Conservation (phyloP, 2,888 invertebrate species). For the Spatulosminthurus flaviceps region DNA sequence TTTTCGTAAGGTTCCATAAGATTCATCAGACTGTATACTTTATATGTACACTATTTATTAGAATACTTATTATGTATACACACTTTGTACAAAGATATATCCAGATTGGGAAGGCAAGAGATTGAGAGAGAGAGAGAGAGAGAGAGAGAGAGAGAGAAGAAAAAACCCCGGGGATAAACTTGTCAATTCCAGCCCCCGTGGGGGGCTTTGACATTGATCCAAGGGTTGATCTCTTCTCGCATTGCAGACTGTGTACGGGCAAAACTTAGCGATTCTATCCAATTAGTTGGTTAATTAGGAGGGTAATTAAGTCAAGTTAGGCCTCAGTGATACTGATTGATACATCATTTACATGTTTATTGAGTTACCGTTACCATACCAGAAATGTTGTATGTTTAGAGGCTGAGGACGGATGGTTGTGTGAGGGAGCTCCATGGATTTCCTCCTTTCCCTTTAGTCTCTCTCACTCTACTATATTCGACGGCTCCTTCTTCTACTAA, state of each 20-base stretch:
- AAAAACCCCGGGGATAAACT: conserved; percentile 46
- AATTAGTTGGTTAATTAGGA: conserved; percentile 49
- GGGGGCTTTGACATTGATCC: conserved; percentile 49
- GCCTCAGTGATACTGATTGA: conserved; percentile 49
- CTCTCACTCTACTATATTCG: too few relatives aligned
- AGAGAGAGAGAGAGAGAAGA: conserved; percentile 19
- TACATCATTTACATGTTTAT: conserved; percentile 51
- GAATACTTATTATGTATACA: too few relatives aligned
- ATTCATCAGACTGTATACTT: too few relatives aligned
- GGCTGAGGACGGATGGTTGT: not conserved
- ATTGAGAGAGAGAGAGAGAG: conserved; percentile 8
- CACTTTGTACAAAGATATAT: too few relatives aligned
- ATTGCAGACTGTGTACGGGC: conserved; percentile 21
- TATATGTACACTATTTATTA: too few relatives aligned
- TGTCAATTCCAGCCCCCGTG: conserved; percentile 44
- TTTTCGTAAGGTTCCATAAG: too few relatives aligned
- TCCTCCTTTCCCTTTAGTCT: not conserved
- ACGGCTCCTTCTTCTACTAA: not conserved
- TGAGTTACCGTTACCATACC: conserved; percentile 43
- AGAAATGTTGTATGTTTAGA: not conserved
- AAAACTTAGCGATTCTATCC: conserved; percentile 48
- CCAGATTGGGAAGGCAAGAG: not conserved
- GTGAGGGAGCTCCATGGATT: not conserved
- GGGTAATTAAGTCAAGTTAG: conserved; percentile 49
- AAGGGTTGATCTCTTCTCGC: conserved; percentile 40